Conservation (phyloP, 2,888 invertebrate species). For the Microplitis deprimator region DNA sequence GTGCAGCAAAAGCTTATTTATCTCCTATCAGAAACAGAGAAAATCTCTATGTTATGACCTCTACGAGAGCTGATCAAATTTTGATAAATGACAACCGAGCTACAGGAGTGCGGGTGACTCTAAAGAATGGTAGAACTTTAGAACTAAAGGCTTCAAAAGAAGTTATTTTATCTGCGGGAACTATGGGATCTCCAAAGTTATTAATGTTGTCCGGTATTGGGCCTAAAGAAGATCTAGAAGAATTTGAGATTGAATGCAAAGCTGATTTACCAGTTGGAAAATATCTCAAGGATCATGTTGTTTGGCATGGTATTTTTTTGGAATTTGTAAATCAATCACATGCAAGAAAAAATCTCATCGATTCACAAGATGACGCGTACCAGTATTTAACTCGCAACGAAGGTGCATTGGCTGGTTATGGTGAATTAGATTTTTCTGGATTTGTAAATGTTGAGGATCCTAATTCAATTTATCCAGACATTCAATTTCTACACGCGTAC, state of each 20-base stretch:
- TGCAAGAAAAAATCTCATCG: slow-evolving; percentile 81
- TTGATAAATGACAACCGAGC: slow-evolving; percentile 78
- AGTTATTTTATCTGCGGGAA: slow-evolving; percentile 88
- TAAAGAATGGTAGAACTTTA: slow-evolving; percentile 79
- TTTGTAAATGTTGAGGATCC: slow-evolving; percentile 74
- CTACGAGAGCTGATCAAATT: slow-evolving; percentile 73
- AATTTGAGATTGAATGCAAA: slow-evolving; percentile 81
- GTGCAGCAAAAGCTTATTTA: slow-evolving; percentile 77
- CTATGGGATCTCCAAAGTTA: slow-evolving; percentile 90
- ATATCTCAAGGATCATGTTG: slow-evolving; percentile 91
- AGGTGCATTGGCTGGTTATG: slow-evolving; percentile 71
- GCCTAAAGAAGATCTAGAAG: slow-evolving; percentile 81
- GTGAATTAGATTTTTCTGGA: slow-evolving; percentile 73
- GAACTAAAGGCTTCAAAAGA: slow-evolving; percentile 77
- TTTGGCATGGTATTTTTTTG: slow-evolving; percentile 88
- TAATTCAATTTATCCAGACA: slow-evolving; percentile 74
- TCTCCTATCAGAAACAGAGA: slow-evolving; percentile 77
- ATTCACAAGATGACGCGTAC: slow-evolving; percentile 85
- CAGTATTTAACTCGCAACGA: slow-evolving; percentile 73
- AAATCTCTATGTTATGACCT: slow-evolving; percentile 77
- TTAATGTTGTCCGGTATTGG: slow-evolving; percentile 94
- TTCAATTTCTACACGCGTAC: slow-evolving; percentile 73
- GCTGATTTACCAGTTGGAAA: slow-evolving; percentile 85
- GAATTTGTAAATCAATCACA: slow-evolving; percentile 85
- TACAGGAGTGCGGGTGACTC: slow-evolving; percentile 81